A percentile compares a stretch with the other conserved stretches of the same genome.
phyloP scores from a whole-genome alignment of 2,888 invertebrate species.

The Torymus texanus region DNA sequence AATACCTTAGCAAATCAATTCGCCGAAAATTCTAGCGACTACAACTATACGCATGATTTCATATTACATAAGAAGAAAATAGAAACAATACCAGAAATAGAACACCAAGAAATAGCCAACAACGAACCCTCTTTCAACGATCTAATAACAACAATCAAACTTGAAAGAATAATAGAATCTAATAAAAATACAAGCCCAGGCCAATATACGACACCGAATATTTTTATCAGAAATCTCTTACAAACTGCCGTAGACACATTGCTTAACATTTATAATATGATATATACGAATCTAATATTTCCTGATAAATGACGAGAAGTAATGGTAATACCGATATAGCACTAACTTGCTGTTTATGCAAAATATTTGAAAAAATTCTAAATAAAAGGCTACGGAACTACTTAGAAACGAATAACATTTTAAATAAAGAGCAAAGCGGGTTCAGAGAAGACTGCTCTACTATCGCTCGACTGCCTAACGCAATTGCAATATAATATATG shows the following conservation, averaged over 20 bases:
- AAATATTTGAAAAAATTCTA: constrained; percentile 57
- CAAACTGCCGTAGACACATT: constrained; percentile 13
- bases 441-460: constrained; percentile 54
- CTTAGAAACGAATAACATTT: constrained; percentile 54
- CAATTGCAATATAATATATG: constrained; percentile 15
- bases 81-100: neutral
- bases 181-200: constrained; percentile 31
- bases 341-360: constrained; percentile 54
- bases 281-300: constrained; percentile 46
- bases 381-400: constrained; percentile 52
- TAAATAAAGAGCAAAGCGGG: constrained; percentile 52
- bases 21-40: constrained; percentile 6
- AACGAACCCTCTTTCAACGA: neutral
- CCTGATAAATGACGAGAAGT: constrained; percentile 49
- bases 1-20: constrained; percentile 12
- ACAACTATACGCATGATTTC: constrained; percentile 14
- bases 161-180: neutral
- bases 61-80: neutral
- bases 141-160: neutral
- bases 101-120: neutral
- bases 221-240: constrained; percentile 48
- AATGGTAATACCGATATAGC: constrained; percentile 49
- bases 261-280: neutral
- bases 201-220: neutral
- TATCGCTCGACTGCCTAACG: constrained; percentile 8